phyloP scores from a whole-genome alignment of 2,888 invertebrate species.

The Calliopum simillimum region DNA sequence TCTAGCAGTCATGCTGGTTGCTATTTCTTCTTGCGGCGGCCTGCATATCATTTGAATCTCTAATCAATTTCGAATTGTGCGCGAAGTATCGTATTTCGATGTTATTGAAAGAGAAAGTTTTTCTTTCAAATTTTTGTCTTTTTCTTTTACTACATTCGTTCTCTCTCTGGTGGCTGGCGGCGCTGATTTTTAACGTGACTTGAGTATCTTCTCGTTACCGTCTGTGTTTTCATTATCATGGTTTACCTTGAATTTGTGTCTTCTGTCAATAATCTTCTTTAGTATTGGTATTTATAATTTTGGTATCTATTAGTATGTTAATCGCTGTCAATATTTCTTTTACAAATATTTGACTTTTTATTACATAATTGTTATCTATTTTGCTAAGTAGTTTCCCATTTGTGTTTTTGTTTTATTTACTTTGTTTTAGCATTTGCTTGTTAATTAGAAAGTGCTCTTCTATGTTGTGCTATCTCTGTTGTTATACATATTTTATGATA shows the following conservation, averaged over 20 bases:
- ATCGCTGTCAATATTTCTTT: too few species aligned
- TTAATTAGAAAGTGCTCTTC: conserved; percentile 24
- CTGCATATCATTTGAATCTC: conserved; percentile 26
- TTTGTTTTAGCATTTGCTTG: background rate
- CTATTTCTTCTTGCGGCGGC: background rate
- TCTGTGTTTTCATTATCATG: too few species aligned
- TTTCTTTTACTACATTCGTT: background rate
- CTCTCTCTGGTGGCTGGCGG: background rate
- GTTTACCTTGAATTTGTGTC: too few species aligned
- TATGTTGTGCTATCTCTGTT: background rate
- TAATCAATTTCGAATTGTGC: conserved; percentile 1
- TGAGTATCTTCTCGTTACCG: background rate
- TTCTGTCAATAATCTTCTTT: too few species aligned
- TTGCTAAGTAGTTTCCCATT: too few species aligned
- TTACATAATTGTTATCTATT: too few species aligned
- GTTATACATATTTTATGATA: too few species aligned
- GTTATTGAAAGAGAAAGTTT: conserved; percentile 40
- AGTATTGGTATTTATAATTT: too few species aligned
- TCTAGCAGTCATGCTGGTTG: background rate
- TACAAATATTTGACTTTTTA: too few species aligned
- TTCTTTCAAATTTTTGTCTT: conserved; percentile 4
- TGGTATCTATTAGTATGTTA: too few species aligned
- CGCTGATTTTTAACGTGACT: background rate
- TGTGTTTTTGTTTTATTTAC: too few species aligned
- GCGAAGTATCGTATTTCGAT: conserved; percentile 15